Evolutionary conservation across 2,113 vertebrate species (phyloP).

Genomic region (Phyllostomus hastatus): DNA sequence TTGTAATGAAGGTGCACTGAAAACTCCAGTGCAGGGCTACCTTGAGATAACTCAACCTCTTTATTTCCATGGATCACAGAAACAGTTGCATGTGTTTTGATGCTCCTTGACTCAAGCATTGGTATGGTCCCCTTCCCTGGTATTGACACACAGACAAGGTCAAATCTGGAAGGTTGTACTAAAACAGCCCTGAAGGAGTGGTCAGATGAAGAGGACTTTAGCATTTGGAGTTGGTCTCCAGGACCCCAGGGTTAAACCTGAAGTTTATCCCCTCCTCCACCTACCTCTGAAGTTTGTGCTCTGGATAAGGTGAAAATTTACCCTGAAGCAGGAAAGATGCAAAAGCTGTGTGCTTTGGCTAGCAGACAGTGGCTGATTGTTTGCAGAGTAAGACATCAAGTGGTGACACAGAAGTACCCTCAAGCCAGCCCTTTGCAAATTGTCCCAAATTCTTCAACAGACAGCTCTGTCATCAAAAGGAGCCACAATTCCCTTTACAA

Average conservation of each 20-base stretch:
- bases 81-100: background rate
- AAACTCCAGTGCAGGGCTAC: background rate
- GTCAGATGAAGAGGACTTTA: background rate
- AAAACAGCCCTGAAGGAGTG: background rate
- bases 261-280: background rate
- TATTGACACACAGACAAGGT: background rate
- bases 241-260: background rate
- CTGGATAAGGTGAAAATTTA: background rate
- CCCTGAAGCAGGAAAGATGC: background rate
- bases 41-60: background rate
- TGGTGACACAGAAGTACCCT: conserved; percentile 8
- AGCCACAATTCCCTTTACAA: background rate
- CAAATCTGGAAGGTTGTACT: background rate
- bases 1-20: background rate
- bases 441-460: conserved; percentile 30
- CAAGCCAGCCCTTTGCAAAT: conserved; percentile 1
- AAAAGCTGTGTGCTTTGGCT: conserved; percentile 1
- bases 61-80: background rate
- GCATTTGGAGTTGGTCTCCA: background rate
- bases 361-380: background rate
- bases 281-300: background rate
- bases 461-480: conserved; percentile 8
- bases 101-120: background rate
- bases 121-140: background rate
- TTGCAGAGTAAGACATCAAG: conserved; percentile 5